Percentiles rank a stretch among this genome's conserved stretches.
These are phyloP conservation scores for Notodonta ziczac DNA, from an alignment of 2,888 invertebrate genomes.

Conservation along the genomic window DNA sequence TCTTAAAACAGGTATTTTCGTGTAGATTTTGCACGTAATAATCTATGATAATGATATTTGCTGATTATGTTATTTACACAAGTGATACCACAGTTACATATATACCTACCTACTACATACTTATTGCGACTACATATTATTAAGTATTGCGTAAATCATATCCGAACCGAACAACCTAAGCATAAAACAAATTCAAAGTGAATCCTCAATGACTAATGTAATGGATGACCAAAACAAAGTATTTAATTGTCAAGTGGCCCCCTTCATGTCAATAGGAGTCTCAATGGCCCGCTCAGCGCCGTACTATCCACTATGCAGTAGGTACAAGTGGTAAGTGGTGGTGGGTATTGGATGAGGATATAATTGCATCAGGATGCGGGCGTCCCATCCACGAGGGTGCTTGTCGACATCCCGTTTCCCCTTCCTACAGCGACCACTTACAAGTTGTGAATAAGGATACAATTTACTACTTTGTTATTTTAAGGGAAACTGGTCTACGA, in stretches of 20 bases:
- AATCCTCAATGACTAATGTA: too few relatives aligned
- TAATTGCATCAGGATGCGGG: conserved; percentile 54
- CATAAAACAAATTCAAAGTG: too few relatives aligned
- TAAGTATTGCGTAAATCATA: background rate
- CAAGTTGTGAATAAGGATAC: conserved; percentile 22
- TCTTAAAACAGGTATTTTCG: background rate
- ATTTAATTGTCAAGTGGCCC: background rate
- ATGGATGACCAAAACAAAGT: background rate
- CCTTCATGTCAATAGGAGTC: conserved; percentile 8
- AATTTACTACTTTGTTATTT: background rate
- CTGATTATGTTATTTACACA: background rate
- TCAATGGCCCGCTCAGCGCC: conserved; percentile 31
- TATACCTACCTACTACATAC: background rate
- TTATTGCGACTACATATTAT: background rate
- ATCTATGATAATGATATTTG: background rate
- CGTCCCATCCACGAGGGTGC: conserved; percentile 26
- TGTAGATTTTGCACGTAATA: background rate
- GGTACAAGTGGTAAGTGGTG: conserved; percentile 28
- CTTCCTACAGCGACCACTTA: conserved; percentile 35
- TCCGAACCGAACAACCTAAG: too few relatives aligned
- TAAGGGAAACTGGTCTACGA: too few relatives aligned
- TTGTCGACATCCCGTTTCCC: conserved; percentile 24
- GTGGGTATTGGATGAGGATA: conserved; percentile 32
- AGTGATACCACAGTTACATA: conserved; percentile 2
- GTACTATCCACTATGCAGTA: conserved; percentile 27